These are phyloP conservation scores for Apodemus agrarius DNA, from an alignment of 2,797 vertebrate genomes.

Conservation along the genomic window DNA sequence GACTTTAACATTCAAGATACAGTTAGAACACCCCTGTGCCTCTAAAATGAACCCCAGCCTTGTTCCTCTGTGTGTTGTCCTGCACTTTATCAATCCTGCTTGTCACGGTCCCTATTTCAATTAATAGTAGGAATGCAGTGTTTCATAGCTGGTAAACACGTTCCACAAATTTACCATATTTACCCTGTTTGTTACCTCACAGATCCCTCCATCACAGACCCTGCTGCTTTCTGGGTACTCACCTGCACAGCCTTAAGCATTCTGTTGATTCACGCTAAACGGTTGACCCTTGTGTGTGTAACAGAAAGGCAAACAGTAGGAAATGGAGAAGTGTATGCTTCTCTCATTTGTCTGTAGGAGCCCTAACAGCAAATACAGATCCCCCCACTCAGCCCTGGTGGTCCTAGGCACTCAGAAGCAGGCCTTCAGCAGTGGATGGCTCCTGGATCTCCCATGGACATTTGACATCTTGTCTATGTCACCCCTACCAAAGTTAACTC, in stretches of 20 bases:
- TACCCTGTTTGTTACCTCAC: background rate
- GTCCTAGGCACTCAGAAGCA: background rate
- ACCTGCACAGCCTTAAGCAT: background rate
- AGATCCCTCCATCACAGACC: background rate
- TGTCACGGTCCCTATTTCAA: background rate
- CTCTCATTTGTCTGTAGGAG: background rate
- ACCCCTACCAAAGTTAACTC: background rate
- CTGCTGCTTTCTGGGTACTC: background rate
- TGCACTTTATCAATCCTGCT: background rate
- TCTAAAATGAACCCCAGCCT: background rate
- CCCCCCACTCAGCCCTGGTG: accelerated
- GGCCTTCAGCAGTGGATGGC: too few relatives aligned
- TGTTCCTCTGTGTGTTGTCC: accelerated
- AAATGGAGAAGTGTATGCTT: background rate
- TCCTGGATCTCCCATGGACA: background rate
- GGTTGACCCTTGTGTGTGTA: background rate
- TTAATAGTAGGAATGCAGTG: background rate
- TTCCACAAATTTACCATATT: background rate
- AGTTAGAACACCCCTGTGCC: background rate
- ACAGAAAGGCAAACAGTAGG: background rate
- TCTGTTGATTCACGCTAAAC: background rate
- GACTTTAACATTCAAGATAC: background rate
- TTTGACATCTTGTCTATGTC: background rate
- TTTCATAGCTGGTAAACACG: background rate
- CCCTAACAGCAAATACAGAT: background rate